Base-by-base conservation (phyloP, 2,888 invertebrate species). In the Phengaris arion region DNA sequence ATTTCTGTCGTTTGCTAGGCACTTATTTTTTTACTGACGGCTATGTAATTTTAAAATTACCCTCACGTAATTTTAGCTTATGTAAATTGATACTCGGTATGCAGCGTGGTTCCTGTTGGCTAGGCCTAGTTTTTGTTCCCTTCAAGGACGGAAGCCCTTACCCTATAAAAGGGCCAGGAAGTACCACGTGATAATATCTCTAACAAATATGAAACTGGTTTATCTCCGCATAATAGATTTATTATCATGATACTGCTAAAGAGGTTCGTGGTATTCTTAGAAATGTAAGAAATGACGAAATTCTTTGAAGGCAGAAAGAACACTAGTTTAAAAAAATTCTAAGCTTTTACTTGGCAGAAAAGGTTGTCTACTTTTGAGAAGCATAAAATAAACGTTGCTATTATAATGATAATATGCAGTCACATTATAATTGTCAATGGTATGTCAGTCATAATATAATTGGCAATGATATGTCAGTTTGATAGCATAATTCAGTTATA, bases 101-200 rank as follows among this genome's bases (percentile, higher is more conserved):
- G 54, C 72, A 54, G 72, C 54, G 72, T 12, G 13, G 72, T 54
- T 72, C 72, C 72, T 72, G 72, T 70, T 10, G 22, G 52, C 72
- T 72, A 72, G 72, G 72, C 35, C 72, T 72, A 72, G 72, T 72
- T 72, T 72, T 52, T 72, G 54, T 72, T 48, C 22, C 70, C 51
- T 52, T 72, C 72, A 72, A 72, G 82, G 83, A 83, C 88, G 89
- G 90, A 89, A 87, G 88, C 86, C 77, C 69, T 82, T 85, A 82
- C 82, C 80, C 81, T 81, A 81, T 80, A 82, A 83, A 82, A 82
- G 79, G 82, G 82, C 86, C 86, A 86, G 89, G 88, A 89, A 85
- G 82, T 81, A 81, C 83, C 83, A 84, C 84, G 84, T 85, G 87
- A 82, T 90, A 88, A 90, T 86, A 84, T 84, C 81, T 79, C 81